A percentile compares a stretch with the other conserved stretches of the same genome.
These are phyloP conservation scores for Orientallactaga sibirica DNA, from an alignment of 2,797 vertebrate genomes.

Conservation along the genomic window DNA sequence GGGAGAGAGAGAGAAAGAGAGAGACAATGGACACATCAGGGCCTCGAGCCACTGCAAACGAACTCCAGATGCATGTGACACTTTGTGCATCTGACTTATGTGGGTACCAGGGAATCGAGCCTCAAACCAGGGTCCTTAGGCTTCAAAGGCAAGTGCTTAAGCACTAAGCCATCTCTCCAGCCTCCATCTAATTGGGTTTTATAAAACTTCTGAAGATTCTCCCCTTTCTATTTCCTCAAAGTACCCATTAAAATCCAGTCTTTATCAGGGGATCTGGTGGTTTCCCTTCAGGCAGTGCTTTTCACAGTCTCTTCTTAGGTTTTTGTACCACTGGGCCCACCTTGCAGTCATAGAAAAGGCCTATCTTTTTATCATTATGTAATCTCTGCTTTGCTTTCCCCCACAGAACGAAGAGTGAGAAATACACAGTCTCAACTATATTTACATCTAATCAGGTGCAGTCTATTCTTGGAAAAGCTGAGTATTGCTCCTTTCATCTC, in stretches of 20 bases:
- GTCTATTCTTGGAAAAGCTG: conserved; percentile 1
- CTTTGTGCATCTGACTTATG: no score
- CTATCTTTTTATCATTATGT: neutral
- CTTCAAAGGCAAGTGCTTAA: no score
- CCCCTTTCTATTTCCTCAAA: neutral
- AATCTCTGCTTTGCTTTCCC: neutral
- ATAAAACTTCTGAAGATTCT: neutral
- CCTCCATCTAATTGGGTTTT: neutral
- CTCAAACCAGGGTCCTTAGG: no score
- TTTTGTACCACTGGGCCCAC: neutral
- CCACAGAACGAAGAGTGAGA: neutral
- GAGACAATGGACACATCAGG: no score
- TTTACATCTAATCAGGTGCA: conserved; percentile 11
- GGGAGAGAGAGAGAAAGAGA: no score
- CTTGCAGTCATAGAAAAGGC: neutral
- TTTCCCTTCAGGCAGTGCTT: neutral
- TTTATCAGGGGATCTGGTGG: neutral
- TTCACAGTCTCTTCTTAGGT: neutral
- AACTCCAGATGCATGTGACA: no score
- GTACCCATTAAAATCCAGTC: neutral
- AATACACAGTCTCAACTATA: neutral
- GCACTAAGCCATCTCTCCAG: no score
- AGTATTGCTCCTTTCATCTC: neutral
- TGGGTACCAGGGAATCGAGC: no score
- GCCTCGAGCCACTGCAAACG: no score